These are phyloP conservation scores for Lutraria lutraria DNA, from an alignment of 2,888 invertebrate species.

Conservation along the genomic window DNA sequence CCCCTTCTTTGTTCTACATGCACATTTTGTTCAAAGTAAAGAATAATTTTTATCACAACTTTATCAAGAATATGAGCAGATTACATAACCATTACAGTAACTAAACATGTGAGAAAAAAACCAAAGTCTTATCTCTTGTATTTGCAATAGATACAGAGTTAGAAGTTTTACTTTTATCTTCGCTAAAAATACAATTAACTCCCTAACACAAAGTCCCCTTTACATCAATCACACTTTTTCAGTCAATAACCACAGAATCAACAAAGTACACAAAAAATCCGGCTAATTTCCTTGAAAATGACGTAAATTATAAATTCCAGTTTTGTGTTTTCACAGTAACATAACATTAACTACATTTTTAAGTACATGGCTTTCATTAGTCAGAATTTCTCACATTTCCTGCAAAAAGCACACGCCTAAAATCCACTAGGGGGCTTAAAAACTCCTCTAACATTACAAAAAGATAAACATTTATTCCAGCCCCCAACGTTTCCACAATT, in stretches of 20 bases:
- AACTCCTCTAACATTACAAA: neutral
- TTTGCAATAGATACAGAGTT: too few relatives aligned
- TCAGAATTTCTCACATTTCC: neutral
- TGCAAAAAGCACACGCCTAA: neutral
- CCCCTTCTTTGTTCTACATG: neutral
- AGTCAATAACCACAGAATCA: neutral
- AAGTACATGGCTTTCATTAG: neutral
- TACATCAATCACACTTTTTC: neutral
- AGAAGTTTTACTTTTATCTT: neutral
- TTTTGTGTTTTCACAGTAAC: neutral
- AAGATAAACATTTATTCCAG: neutral
- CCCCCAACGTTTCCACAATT: neutral
- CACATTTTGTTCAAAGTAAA: neutral
- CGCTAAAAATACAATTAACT: neutral
- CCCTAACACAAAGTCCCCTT: neutral
- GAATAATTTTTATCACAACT: too few relatives aligned
- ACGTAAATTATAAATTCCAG: neutral
- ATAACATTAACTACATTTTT: neutral
- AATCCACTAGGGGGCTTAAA: slow-evolving; percentile 13
- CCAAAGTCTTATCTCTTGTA: too few relatives aligned
- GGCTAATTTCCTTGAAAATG: neutral
- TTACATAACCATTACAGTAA: too few relatives aligned
- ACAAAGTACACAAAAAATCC: neutral
- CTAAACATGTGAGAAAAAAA: too few relatives aligned
- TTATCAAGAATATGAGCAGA: too few relatives aligned